Percentiles rank a stretch among this genome's conserved stretches.
Conservation (phyloP, 2,113 vertebrate species). For the Cnemophilus loriae region DNA sequence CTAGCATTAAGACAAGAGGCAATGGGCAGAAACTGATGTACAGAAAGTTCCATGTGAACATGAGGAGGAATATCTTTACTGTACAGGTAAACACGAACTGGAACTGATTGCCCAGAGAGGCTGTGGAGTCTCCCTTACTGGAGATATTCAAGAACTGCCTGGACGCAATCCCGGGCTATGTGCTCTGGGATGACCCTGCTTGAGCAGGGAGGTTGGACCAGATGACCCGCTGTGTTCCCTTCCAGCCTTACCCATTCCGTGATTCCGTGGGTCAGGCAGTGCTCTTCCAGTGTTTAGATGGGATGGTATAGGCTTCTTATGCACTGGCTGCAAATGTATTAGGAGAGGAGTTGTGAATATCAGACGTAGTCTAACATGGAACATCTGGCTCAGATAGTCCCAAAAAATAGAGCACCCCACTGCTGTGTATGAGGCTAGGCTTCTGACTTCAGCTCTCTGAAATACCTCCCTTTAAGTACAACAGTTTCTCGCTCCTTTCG, state of each 20-base stretch:
- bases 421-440: neutral
- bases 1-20: neutral
- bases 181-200: neutral
- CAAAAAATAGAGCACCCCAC: rapidly evolving
- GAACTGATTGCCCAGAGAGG: neutral
- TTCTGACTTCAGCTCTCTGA: neutral
- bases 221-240: neutral
- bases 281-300: rapidly evolving
- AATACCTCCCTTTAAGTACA: neutral
- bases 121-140: neutral
- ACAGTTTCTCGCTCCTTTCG: neutral
- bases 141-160: neutral
- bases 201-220: neutral
- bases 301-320: rapidly evolving
- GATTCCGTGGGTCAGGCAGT: neutral
- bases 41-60: neutral
- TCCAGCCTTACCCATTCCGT: neutral
- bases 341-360: rapidly evolving
- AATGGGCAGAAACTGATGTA: neutral
- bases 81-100: neutral
- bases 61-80: neutral
- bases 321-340: rapidly evolving
- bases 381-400: neutral
- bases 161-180: neutral
- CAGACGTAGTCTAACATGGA: rapidly evolving